Evolutionary conservation across 2,113 vertebrate genomes (phyloP).

Genomic region (Ardeotis arabs): DNA sequence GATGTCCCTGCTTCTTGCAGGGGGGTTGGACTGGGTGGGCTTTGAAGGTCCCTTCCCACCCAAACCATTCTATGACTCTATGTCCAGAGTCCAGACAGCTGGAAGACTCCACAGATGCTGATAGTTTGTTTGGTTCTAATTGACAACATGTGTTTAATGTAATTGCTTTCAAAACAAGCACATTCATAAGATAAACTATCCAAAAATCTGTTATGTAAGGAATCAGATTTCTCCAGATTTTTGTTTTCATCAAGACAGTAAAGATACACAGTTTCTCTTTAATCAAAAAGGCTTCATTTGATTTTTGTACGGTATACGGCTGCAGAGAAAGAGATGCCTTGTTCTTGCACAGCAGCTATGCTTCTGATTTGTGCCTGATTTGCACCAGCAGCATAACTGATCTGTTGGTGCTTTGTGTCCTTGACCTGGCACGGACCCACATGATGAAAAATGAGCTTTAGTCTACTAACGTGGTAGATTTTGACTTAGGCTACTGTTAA

Average conservation of each 20-base stretch:
- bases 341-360: not conserved
- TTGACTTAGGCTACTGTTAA: not conserved
- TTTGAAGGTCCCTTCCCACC: too few relatives aligned
- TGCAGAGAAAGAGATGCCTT: conserved; percentile 6
- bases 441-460: not conserved
- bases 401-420: not conserved
- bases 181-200: not conserved
- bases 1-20: too few relatives aligned
- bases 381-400: conserved; percentile 24
- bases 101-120: not conserved
- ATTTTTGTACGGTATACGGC: not conserved
- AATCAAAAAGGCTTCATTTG: not conserved
- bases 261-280: not conserved
- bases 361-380: conserved; percentile 45
- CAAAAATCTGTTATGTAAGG: not conserved
- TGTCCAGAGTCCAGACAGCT: not conserved
- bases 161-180: not conserved
- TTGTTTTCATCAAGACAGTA: not conserved
- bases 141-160: not conserved
- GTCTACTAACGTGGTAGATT: not conserved
- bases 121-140: not conserved
- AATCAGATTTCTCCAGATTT: not conserved
- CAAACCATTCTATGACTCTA: too few relatives aligned
- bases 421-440: not conserved
- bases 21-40: too few relatives aligned